Conservation (phyloP, 2,888 invertebrate species). For the Ceriagrion tenellum region DNA sequence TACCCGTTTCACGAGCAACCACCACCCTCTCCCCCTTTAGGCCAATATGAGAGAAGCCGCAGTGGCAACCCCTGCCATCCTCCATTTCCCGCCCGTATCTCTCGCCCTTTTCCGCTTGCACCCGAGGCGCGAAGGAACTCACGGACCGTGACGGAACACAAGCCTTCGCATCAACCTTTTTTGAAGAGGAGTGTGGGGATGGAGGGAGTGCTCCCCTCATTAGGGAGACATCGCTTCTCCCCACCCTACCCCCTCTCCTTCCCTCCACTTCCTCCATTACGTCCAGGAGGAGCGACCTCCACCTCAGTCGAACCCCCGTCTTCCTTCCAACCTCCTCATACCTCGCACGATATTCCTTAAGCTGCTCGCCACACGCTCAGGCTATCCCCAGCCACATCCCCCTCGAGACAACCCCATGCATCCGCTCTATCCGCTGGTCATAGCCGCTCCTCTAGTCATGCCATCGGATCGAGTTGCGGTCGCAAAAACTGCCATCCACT, state of each 20-base stretch:
- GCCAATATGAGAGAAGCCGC: background rate
- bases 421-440: background rate
- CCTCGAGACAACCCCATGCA: background rate
- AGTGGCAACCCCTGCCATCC: background rate
- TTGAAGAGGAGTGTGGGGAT: constrained; percentile 8
- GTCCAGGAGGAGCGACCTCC: background rate
- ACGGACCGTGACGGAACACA: constrained; percentile 57
- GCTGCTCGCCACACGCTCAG: too few relatives aligned
- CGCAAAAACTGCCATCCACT: background rate
- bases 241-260: background rate
- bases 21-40: background rate
- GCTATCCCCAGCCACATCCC: too few relatives aligned
- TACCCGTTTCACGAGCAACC: background rate
- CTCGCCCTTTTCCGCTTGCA: constrained; percentile 62
- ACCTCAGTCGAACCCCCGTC: background rate
- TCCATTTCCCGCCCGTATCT: constrained; percentile 45
- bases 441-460: background rate
- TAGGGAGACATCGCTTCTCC: constrained; percentile 55
- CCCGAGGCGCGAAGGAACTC: constrained; percentile 64
- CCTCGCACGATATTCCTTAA: too few relatives aligned
- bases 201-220: constrained; percentile 46
- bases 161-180: constrained; percentile 56
- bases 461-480: constrained; percentile 42
- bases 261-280: background rate
- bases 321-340: background rate